Conservation (phyloP, 2,888 invertebrate genomes). For the Melipona bicolor region DNA sequence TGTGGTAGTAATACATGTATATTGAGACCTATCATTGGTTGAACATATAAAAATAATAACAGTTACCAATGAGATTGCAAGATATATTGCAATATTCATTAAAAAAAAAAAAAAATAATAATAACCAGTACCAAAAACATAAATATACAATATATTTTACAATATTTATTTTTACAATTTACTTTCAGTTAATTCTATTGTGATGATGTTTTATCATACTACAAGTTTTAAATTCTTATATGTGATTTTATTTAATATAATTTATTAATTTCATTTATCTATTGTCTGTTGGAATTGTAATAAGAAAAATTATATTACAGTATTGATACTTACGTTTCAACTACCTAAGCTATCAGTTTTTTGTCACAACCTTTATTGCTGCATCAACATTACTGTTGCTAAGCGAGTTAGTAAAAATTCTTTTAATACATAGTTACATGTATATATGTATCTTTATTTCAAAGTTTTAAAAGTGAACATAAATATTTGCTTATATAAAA, state of each 20-base stretch:
- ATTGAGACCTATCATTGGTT: slow-evolving; percentile 22
- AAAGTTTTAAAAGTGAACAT: not conserved
- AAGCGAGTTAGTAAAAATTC: slow-evolving; percentile 9
- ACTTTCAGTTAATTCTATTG: not conserved
- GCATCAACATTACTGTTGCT: slow-evolving; percentile 34
- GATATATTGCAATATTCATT: not conserved
- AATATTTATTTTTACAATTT: slow-evolving; percentile 5
- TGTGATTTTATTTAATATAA: not conserved
- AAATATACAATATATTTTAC: not conserved
- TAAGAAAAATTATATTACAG: not conserved
- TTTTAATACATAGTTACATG: not conserved
- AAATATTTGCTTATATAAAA: not conserved
- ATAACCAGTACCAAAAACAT: not conserved
- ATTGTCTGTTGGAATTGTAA: not conserved
- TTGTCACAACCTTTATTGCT: slow-evolving; percentile 10
- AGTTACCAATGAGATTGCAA: slow-evolving; percentile 27
- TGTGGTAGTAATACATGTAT: not conserved
- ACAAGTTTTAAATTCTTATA: not conserved
- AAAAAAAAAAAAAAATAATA: not conserved
- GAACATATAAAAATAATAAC: not conserved
- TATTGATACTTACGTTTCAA: not conserved
- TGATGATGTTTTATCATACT: not conserved
- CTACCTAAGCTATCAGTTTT: not conserved
- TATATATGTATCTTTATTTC: slow-evolving; percentile 9
- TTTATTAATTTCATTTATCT: not conserved